Evolutionary conservation across 2,113 vertebrate species (phyloP).

Genomic region (Pollimyrus isidori): DNA sequence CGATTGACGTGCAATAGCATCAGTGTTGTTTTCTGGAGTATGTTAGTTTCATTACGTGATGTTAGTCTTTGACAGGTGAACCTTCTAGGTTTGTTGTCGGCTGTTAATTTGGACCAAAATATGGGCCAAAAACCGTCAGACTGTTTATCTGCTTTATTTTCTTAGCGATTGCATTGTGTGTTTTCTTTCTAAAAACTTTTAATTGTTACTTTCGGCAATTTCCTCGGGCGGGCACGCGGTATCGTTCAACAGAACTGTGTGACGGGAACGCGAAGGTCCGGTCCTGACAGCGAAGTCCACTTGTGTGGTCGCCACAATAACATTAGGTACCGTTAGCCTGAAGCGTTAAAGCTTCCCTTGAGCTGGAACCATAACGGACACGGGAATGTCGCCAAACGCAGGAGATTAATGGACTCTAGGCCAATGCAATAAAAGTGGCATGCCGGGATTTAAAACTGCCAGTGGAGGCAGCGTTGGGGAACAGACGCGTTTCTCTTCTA

Average conservation of each 20-base stretch:
- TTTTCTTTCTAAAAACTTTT: not conserved
- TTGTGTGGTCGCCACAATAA: not conserved
- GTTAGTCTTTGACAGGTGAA: not conserved
- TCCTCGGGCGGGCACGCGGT: not conserved
- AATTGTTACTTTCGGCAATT: not conserved
- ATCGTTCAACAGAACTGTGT: not conserved
- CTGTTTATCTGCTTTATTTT: not conserved
- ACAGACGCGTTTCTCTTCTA: conserved; percentile 47
- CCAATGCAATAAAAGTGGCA: conserved; percentile 59
- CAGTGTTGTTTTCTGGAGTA: not conserved
- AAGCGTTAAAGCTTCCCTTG: not conserved
- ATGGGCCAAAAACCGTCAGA: not conserved
- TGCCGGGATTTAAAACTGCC: conserved; percentile 30
- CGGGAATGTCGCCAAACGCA: conserved; percentile 39
- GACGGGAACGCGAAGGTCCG: not conserved
- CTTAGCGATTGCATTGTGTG: not conserved
- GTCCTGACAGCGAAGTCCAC: not conserved
- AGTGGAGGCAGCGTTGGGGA: conserved; percentile 37
- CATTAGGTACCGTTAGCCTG: not conserved
- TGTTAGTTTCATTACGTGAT: not conserved
- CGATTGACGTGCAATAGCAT: not conserved
- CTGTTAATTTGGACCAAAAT: not conserved
- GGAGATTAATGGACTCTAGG: conserved; percentile 59
- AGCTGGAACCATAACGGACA: conserved; percentile 27
- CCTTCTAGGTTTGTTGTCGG: not conserved